Conservation (phyloP, 2,113 vertebrate genomes). For the Epinephelus moara region DNA sequence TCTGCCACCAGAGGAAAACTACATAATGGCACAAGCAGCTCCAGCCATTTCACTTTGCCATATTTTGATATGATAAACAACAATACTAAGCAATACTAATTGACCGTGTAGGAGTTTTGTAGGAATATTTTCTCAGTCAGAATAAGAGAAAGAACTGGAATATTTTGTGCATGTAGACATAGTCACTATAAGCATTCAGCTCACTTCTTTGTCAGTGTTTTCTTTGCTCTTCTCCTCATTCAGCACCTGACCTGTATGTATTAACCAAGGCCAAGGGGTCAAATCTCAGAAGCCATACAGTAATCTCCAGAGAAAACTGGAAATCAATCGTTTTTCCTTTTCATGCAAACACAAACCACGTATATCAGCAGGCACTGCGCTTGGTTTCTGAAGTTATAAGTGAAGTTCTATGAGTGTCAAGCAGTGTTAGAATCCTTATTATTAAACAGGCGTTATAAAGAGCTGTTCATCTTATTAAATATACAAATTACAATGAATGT, state of each 20-base stretch:
- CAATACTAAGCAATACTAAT: no score
- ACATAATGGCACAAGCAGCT: no score
- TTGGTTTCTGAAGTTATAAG: neutral
- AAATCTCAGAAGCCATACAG: neutral
- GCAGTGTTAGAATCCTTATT: neutral
- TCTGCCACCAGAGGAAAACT: no score
- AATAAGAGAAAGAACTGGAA: no score
- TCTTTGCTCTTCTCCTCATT: neutral
- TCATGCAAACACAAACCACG: neutral
- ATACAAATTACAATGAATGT: neutral
- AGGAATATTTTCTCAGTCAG: no score
- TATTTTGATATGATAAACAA: no score
- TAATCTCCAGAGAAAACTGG: neutral
- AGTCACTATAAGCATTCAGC: neutral
- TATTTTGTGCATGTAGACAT: no score
- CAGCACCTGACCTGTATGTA: constrained; percentile 22
- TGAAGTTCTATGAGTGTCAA: neutral
- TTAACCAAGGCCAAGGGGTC: constrained; percentile 4
- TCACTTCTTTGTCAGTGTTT: neutral
- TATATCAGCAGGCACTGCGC: neutral
- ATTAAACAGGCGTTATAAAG: neutral
- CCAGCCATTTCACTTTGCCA: no score
- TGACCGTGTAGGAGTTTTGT: no score
- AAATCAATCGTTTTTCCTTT: neutral
- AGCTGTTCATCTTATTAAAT: neutral